Evolutionary conservation across 2,797 vertebrate species (phyloP).

Genomic region (Pangasius mekongensis): DNA sequence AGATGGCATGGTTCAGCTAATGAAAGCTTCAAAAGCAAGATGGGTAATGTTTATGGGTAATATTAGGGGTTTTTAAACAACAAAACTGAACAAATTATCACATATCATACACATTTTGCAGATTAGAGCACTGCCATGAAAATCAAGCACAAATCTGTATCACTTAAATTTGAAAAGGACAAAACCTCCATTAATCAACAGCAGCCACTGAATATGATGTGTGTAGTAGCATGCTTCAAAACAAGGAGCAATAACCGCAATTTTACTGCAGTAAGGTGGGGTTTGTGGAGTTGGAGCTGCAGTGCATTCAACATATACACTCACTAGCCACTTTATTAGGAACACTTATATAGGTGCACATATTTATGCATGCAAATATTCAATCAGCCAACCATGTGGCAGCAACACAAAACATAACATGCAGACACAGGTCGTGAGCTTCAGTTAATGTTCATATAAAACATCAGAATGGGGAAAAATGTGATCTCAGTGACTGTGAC

Average conservation of each 20-base stretch:
- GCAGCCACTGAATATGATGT: not conserved
- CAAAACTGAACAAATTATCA: not conserved
- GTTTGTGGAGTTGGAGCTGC: not conserved
- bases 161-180: not conserved
- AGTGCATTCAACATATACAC: not conserved
- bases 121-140: not conserved
- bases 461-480: not conserved
- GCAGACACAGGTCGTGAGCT: not conserved
- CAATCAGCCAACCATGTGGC: not conserved
- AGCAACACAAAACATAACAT: not conserved
- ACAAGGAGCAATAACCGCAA: not conserved
- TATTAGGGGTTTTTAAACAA: not conserved
- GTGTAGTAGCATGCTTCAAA: not conserved
- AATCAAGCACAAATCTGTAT: too few relatives aligned
- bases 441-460: not conserved
- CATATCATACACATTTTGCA: not conserved
- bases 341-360: not conserved
- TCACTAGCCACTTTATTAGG: not conserved
- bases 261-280: too few relatives aligned
- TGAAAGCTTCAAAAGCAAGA: not conserved
- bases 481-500: not conserved
- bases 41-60: not conserved
- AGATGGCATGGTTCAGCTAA: slow-evolving; percentile 58
- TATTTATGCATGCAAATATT: not conserved
- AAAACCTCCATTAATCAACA: not conserved